Percentiles rank a stretch among this genome's conserved stretches.
phyloP scores from a whole-genome alignment of 2,797 vertebrate species.

The Sphaeramia orbicularis region DNA sequence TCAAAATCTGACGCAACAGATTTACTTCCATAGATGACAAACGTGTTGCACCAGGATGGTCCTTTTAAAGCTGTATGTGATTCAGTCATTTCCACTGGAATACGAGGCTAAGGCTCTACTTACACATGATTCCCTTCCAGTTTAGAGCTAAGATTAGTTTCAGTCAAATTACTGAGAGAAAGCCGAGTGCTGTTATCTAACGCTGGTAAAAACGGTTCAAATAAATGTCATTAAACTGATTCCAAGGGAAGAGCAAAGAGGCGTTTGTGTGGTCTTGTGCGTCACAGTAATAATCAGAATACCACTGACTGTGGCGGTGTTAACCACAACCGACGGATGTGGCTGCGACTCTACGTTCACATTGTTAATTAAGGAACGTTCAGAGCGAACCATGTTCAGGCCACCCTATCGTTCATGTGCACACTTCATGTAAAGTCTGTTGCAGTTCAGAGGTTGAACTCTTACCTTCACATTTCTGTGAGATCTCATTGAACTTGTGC shows the following conservation, averaged over 20 bases:
- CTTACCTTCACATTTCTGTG: constrained; percentile 98
- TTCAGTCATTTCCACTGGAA: no score
- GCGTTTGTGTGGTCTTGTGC: constrained; percentile 69
- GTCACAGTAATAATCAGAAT: constrained; percentile 67
- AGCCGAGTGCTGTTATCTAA: constrained; percentile 24
- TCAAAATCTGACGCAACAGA: no score
- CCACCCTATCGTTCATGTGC: constrained; percentile 52
- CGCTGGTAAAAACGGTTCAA: no score
- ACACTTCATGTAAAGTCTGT: constrained; percentile 37
- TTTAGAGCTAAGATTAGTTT: constrained; percentile 17
- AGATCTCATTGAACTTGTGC: constrained; percentile 97
- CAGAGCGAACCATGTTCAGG: constrained; percentile 41
- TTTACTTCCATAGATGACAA: no score
- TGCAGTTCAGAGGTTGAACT: constrained; percentile 38
- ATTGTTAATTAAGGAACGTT: constrained; percentile 49
- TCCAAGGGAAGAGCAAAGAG: constrained; percentile 60
- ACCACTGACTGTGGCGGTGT: constrained; percentile 52
- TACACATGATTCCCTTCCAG: constrained; percentile 11
- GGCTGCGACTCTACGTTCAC: constrained; percentile 58
- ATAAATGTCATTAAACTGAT: constrained; percentile 66
- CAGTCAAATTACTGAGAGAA: constrained; percentile 42
- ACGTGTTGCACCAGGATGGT: no score
- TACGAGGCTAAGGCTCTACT: no score
- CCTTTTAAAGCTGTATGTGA: no score
- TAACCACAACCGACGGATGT: constrained; percentile 65